Conservation (phyloP, 2,797 vertebrate genomes). For the Trachurus trachurus region DNA sequence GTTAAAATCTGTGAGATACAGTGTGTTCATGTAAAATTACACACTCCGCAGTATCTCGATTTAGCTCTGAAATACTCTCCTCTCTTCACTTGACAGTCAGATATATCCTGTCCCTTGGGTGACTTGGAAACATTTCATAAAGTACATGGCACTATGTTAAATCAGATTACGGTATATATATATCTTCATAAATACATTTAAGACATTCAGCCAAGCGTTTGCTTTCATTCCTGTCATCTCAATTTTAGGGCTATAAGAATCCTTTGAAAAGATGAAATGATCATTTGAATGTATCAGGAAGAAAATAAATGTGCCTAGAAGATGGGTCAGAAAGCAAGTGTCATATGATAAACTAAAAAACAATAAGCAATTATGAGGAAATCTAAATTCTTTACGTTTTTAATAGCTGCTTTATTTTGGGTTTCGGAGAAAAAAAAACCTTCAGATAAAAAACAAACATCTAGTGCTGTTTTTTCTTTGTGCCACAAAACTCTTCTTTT, state of each 20-base stretch:
- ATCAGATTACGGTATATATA: constrained; percentile 68
- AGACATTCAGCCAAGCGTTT: constrained; percentile 50
- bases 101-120: constrained; percentile 61
- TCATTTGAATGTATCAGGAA: constrained; percentile 54
- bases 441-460: constrained; percentile 18
- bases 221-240: constrained; percentile 57
- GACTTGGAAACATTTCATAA: constrained; percentile 65
- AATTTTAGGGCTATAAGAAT: constrained; percentile 53
- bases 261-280: constrained; percentile 51
- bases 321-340: neutral
- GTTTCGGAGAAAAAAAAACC: too few species aligned
- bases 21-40: constrained; percentile 41
- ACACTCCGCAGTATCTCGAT: constrained; percentile 31
- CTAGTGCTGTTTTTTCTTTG: constrained; percentile 13
- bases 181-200: constrained; percentile 58
- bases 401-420: neutral
- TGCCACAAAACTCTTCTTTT: constrained; percentile 36
- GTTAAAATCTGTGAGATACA: constrained; percentile 29
- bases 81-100: constrained; percentile 50
- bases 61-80: constrained; percentile 51
- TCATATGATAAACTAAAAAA: neutral
- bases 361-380: neutral
- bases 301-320: constrained; percentile 38
- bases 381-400: neutral
- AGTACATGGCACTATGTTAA: constrained; percentile 40